Base-by-base conservation (phyloP, 1,140 invertebrate genomes). In the Chelonus insularis region DNA sequence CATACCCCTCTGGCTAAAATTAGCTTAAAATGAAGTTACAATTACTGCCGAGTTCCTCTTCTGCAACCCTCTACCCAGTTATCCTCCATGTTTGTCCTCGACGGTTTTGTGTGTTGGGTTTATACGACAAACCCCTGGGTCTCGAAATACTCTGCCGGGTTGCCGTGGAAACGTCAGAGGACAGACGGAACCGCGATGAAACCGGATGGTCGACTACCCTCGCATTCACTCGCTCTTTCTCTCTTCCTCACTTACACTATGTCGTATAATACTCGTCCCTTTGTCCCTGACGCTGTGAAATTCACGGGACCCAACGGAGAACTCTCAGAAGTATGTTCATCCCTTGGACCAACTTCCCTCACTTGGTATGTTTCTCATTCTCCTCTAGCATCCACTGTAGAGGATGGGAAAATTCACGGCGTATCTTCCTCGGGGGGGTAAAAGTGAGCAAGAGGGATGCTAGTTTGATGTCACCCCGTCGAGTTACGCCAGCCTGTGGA, bases 11-110 rank as follows among this genome's bases (percentile, higher is more conserved):
- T 63, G 70, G 60, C 71, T 69, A 69, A 77, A 82, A 82, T 82
- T 82, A 81, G 80, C 77, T 74, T 76, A 76, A 81, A 82, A 82
- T 79, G 78, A 80, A 82, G 78, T 82, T 81, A 81, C 78, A 82
- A 82, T 82, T 81, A 82, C 77, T 72, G 70, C 62, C 63, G 68
- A 64, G 60, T 61, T 61, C 71, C 60, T 43, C 62, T 55, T 36
- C 50, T 6, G 11, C 41, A 57, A 57, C 62, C 58, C 57, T 59
- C 57, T 41, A 56, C 59, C 60, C 52, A 64, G 36, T 57, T 43
- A 52, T 64, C 60, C 65, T 59, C 57, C 29, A 57, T 59, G 14
- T 48, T 20, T 12, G 29, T 48, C 32, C 56, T 34, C 56, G 47
- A 12, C 23, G 41, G 45, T 21, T n/a, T 14, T 32, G 63, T 65